A percentile compares a stretch with the other conserved stretches of the same genome.
These are phyloP conservation scores for Lepidocolaptes lacrymiger DNA, from an alignment of 2,797 vertebrate species.

Conservation along the genomic window DNA sequence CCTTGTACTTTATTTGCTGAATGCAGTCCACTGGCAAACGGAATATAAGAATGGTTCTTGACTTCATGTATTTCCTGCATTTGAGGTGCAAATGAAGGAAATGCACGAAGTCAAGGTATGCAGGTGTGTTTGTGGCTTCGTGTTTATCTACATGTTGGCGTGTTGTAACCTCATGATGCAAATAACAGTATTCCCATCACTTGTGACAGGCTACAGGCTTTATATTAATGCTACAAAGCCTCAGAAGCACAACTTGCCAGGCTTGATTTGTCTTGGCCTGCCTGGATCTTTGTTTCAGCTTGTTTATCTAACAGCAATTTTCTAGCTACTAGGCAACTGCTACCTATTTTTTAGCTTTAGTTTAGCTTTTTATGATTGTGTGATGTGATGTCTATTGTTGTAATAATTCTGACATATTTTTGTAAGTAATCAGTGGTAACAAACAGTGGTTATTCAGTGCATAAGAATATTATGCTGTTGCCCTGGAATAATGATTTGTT, in stretches of 20 bases:
- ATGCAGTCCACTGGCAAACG: neutral
- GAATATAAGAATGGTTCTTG: neutral
- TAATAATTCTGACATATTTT: neutral
- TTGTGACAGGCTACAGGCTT: neutral
- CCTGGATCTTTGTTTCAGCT: neutral
- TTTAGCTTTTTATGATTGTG: neutral
- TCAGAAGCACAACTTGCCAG: neutral
- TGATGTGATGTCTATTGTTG: neutral
- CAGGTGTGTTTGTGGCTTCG: fast-evolving
- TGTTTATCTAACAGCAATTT: neutral
- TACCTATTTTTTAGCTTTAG: neutral
- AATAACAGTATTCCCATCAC: neutral
- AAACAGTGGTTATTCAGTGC: neutral
- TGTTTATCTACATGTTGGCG: neutral
- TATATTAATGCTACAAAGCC: neutral
- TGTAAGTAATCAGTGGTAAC: neutral
- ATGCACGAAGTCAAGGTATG: fast-evolving
- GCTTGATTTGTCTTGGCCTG: neutral
- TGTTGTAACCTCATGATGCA: neutral
- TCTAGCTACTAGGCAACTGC: neutral
- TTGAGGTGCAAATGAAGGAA: neutral
- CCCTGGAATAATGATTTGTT: neutral
- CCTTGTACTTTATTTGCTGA: neutral
- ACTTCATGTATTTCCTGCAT: neutral
- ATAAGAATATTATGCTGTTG: neutral